Evolutionary conservation across 2,888 invertebrate species (phyloP), one percentile per base, ranked within the genome.

Genomic region (Cheilosia grossa): DNA sequence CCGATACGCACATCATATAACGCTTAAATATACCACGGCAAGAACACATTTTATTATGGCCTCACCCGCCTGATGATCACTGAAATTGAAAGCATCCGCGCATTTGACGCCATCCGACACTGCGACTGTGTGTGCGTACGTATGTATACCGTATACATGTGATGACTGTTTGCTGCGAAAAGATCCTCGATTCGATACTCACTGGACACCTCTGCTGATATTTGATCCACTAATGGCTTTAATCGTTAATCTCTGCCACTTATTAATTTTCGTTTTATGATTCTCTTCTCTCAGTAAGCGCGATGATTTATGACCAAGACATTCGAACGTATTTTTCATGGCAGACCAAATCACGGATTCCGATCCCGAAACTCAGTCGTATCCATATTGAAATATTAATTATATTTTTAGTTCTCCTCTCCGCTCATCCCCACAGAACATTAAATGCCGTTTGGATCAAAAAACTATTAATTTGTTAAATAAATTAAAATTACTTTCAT

Each of bases 221-320:
- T 81, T 66, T 72, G 80, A 63, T 75, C 72, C 63, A 54, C 85
- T 85, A 85, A 85, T 85, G 85, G 81, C 75, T 67, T 85, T 81
- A 85, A 85, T 85, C 85, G 85, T 85, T 85, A 81, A 85, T 85
- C 85, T 81, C 85, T 85, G 85, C 85, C 85, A 81, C 81, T 81
- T 85, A 85, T 85, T 85, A 85, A 85, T 85, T 85, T 81, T 77
- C 75, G 70, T 85, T 85, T 85, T 85, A 85, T 85, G 75, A 77
- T 85, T 85, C 85, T 70, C 77, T 81, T 75, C 81, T 81, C 81
- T 72, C 72, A 61, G 74, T 47, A 67, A 66, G 44, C 56, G 66
- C 56, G 66, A 85, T 85, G 85, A 85, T 85, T 85, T 85, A 85
- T 85, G 85, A 81, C 63, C 80, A 53, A 64, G 9, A 7, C 37